A percentile compares a stretch with the other conserved stretches of the same genome.
phyloP scores from a whole-genome alignment of 1,140 invertebrate genomes.

The Tetranychus cinnabarinus region DNA sequence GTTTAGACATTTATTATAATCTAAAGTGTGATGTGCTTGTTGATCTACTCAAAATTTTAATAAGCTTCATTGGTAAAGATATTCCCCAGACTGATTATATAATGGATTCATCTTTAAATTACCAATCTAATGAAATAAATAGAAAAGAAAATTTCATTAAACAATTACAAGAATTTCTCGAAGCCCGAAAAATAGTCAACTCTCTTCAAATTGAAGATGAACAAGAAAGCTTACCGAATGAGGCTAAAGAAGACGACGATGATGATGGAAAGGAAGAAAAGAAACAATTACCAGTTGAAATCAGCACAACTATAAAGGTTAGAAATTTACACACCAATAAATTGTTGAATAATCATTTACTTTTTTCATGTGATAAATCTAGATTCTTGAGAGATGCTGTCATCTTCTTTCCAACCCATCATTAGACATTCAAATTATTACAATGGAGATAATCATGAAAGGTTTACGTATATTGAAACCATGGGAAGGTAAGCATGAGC shows the following conservation, averaged over 20 bases:
- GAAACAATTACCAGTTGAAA: neutral
- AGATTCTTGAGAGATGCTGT: constrained; percentile 3
- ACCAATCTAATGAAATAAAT: neutral
- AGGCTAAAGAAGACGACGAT: neutral
- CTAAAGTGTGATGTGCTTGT: neutral
- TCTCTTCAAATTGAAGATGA: neutral
- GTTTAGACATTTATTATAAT: neutral
- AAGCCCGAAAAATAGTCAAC: neutral
- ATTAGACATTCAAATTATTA: neutral
- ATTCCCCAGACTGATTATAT: neutral
- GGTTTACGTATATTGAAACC: neutral
- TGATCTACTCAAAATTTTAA: neutral
- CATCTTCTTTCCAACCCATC: neutral
- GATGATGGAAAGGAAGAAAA: neutral
- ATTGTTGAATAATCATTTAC: neutral
- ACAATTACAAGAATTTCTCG: neutral
- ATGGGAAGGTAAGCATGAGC: neutral
- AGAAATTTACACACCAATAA: neutral
- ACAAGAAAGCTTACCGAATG: neutral
- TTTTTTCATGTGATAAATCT: neutral
- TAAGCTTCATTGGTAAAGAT: neutral
- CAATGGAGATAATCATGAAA: neutral
- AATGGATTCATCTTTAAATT: neutral
- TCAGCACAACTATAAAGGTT: neutral
- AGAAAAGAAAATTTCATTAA: neutral